Conservation (phyloP, 2,888 invertebrate species). For the Callyntrura sp. region DNA sequence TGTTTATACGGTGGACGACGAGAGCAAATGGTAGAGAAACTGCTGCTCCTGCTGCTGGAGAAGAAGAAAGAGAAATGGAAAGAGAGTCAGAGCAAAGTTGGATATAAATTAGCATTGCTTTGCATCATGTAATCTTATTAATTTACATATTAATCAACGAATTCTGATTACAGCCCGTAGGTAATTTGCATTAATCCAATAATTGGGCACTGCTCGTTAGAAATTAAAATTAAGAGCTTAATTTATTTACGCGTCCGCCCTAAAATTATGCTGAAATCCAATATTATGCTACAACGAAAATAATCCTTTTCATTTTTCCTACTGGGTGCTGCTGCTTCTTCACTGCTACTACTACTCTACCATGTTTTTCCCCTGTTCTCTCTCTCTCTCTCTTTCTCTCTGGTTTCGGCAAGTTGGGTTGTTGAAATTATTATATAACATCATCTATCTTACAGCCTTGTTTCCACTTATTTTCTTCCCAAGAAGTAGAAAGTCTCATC, state of each 20-base stretch:
- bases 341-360: neutral
- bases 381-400: neutral
- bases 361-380: neutral
- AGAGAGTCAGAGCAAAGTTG: constrained; percentile 81
- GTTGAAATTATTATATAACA: constrained; percentile 49
- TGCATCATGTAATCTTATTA: constrained; percentile 84
- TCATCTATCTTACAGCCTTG: constrained; percentile 47
- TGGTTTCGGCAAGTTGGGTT: constrained; percentile 33
- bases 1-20: neutral
- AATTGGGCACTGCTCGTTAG: constrained; percentile 84
- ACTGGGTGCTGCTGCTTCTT: constrained; percentile 12
- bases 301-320: constrained; percentile 81
- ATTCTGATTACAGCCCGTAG: constrained; percentile 84
- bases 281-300: constrained; percentile 81
- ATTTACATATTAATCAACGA: constrained; percentile 84
- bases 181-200: constrained; percentile 84
- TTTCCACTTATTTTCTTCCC: constrained; percentile 45
- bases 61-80: constrained; percentile 50
- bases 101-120: constrained; percentile 84
- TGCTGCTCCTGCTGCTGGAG: constrained; percentile 9
- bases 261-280: constrained; percentile 83
- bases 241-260: constrained; percentile 84
- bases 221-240: constrained; percentile 84
- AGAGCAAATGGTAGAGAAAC: constrained; percentile 32
- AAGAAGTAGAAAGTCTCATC: constrained; percentile 42